These are phyloP conservation scores for Anthophora plumipes DNA, from an alignment of 2,888 invertebrate genomes.

Conservation along the genomic window DNA sequence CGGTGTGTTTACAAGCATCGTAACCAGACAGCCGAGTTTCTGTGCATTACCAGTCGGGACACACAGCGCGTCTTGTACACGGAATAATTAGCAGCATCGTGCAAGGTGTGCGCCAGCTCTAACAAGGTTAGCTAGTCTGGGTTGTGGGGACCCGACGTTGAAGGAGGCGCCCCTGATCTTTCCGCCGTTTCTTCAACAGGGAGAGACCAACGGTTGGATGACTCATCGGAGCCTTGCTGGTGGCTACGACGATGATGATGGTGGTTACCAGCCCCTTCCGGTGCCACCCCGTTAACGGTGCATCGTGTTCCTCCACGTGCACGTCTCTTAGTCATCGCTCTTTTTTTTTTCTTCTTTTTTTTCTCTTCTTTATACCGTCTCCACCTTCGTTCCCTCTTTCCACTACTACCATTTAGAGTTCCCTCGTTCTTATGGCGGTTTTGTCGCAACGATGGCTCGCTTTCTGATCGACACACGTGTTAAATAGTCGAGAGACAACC, in stretches of 20 bases:
- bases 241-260: slow-evolving; percentile 62
- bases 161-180: slow-evolving; percentile 60
- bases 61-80: slow-evolving; percentile 53
- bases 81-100: slow-evolving; percentile 75
- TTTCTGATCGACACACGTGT: slow-evolving; percentile 64
- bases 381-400: slow-evolving; percentile 25
- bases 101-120: slow-evolving; percentile 75
- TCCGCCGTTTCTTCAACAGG: slow-evolving; percentile 55
- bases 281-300: slow-evolving; percentile 76
- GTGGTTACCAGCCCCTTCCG: slow-evolving; percentile 62
- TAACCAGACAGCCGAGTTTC: slow-evolving; percentile 3
- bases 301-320: slow-evolving; percentile 72
- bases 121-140: slow-evolving; percentile 80
- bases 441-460: slow-evolving; percentile 31
- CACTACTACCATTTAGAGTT: slow-evolving; percentile 6
- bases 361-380: background rate
- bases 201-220: slow-evolving; percentile 68
- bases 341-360: background rate
- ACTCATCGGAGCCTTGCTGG: slow-evolving; percentile 70
- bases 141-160: slow-evolving; percentile 50
- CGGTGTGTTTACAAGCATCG: slow-evolving; percentile 37
- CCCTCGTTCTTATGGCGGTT: no score
- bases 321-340: slow-evolving; percentile 71
- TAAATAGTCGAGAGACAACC: slow-evolving; percentile 58
- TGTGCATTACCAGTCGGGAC: slow-evolving; percentile 18